phyloP scores from a whole-genome alignment of 2,113 vertebrate genomes.

The Fregata magnificens region DNA sequence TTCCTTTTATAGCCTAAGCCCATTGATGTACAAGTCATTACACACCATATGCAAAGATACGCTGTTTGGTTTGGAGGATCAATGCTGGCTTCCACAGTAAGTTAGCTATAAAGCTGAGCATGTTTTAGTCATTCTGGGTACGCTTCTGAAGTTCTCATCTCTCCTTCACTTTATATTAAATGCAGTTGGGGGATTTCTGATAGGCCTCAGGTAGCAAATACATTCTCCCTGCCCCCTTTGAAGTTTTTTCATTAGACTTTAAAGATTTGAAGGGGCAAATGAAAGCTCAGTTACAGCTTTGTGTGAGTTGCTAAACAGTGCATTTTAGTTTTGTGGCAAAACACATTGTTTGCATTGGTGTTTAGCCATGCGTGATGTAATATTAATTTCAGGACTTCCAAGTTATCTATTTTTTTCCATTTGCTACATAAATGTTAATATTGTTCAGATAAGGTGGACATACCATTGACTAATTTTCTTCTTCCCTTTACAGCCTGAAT shows the following conservation, averaged over 20 bases:
- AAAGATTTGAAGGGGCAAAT: neutral
- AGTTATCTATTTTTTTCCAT: neutral
- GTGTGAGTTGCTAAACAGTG: neutral
- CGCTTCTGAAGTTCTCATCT: neutral
- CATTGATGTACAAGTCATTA: slow-evolving; percentile 96
- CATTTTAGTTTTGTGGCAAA: neutral
- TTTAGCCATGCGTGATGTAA: fast-evolving
- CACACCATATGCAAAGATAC: slow-evolving; percentile 98
- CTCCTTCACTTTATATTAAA: neutral
- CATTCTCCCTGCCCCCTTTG: neutral
- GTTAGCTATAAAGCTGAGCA: slow-evolving; percentile 31
- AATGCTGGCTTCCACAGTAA: slow-evolving; percentile 98
- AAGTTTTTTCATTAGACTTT: neutral
- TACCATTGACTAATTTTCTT: neutral
- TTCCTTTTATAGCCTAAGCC: slow-evolving; percentile 88
- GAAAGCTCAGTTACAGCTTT: neutral
- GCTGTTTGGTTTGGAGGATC: slow-evolving; percentile 99
- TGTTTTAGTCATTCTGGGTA: neutral
- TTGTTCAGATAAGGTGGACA: neutral
- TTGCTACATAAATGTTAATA: neutral
- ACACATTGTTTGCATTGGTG: neutral
- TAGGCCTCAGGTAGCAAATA: neutral
- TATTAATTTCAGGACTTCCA: neutral
- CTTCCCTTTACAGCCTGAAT: slow-evolving; percentile 86
- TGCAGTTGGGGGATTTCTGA: neutral